A percentile compares a stretch with the other conserved stretches of the same genome.
These are phyloP conservation scores for Arion vulgaris DNA, from an alignment of 1,140 invertebrate genomes.

Conservation along the genomic window DNA sequence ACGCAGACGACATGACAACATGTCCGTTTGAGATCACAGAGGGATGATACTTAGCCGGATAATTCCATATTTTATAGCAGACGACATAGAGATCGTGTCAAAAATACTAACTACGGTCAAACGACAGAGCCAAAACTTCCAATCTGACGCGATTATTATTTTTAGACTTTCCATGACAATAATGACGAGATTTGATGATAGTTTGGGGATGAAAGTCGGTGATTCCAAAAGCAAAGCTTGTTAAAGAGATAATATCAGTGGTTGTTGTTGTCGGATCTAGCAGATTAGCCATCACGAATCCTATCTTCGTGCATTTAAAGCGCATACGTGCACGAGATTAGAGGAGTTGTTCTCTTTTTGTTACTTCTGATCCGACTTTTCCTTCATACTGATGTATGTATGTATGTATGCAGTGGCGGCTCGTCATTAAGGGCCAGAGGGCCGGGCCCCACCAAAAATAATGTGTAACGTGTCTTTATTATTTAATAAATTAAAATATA, in stretches of 20 bases:
- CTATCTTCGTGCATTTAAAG: no score
- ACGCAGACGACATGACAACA: slow-evolving; percentile 27
- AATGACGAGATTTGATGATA: background rate
- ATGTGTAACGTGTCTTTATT: no score
- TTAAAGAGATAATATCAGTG: background rate
- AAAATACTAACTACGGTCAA: slow-evolving; percentile 1
- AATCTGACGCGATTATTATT: background rate
- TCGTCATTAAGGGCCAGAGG: no score
- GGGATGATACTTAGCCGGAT: slow-evolving; percentile 12
- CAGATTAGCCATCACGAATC: background rate
- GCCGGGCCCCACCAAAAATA: no score
- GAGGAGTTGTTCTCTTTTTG: no score
- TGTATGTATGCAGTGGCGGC: no score
- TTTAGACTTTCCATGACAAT: background rate
- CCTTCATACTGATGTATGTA: no score
- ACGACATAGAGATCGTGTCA: background rate
- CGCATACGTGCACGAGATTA: no score
- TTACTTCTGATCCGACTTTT: no score
- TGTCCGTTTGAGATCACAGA: slow-evolving; percentile 3
- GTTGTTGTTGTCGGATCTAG: background rate
- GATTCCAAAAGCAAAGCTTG: background rate
- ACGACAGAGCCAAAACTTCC: background rate
- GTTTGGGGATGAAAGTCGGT: background rate
- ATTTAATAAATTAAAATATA: no score
- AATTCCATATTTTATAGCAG: slow-evolving; percentile 17